Conservation (phyloP, 2,888 invertebrate genomes). For the Stomorhina lunata region DNA sequence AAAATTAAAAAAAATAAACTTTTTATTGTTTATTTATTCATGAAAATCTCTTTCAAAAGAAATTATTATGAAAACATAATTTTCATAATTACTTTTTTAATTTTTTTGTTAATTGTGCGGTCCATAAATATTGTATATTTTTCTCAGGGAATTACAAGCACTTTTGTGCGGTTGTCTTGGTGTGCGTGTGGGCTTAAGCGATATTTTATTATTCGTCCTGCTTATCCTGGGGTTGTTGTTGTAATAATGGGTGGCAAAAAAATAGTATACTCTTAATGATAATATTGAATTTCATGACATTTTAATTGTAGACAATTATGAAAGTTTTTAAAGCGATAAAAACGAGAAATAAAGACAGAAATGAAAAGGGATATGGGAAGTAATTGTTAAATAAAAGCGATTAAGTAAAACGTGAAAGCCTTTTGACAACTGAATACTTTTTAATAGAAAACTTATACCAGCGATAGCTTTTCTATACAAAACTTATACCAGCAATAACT, state of each 20-base stretch:
- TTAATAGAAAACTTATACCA: too few species aligned
- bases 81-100: slow-evolving; percentile 4
- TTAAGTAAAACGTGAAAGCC: too few species aligned
- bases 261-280: slow-evolving; percentile 23
- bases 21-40: too few species aligned
- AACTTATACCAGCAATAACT: too few species aligned
- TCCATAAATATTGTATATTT: not conserved
- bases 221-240: slow-evolving; percentile 14
- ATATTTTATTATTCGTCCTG: not conserved
- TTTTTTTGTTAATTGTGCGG: not conserved
- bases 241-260: not conserved
- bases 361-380: not conserved
- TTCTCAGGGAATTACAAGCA: not conserved
- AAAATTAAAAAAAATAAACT: not conserved
- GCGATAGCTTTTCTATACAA: too few species aligned
- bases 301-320: slow-evolving; percentile 51
- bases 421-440: too few species aligned
- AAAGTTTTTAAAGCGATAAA: not conserved
- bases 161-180: not conserved
- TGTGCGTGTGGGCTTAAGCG: not conserved
- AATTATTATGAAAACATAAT: not conserved
- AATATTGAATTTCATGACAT: slow-evolving; percentile 55
- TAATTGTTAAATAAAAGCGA: too few species aligned
- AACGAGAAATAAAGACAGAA: not conserved
- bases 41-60: too few species aligned